Conservation (phyloP, 2,888 invertebrate genomes). For the Drosophila atroscutellata region DNA sequence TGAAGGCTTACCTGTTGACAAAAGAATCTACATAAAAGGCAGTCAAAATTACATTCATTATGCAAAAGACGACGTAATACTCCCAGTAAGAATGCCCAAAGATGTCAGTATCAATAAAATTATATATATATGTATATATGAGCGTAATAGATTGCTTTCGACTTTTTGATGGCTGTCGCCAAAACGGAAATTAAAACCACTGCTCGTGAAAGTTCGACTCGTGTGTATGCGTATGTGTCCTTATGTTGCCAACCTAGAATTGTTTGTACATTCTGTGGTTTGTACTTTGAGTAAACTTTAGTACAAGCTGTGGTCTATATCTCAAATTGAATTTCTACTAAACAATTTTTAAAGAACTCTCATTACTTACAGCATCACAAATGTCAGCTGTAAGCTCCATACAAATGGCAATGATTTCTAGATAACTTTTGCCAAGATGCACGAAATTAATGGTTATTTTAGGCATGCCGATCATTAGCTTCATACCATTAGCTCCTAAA, state of each 20-base stretch:
- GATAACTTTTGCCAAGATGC: neutral
- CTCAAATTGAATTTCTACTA: slow-evolving; percentile 35
- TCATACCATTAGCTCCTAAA: neutral
- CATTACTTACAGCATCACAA: neutral
- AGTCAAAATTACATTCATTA: slow-evolving; percentile 1
- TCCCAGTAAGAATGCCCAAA: neutral
- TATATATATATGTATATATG: no score
- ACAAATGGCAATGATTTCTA: neutral
- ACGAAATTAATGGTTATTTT: neutral
- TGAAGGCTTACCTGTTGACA: slow-evolving; percentile 30
- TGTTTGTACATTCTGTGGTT: slow-evolving; percentile 12
- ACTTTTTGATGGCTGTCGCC: slow-evolving; percentile 41
- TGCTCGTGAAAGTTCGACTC: slow-evolving; percentile 20
- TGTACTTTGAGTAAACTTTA: slow-evolving; percentile 2
- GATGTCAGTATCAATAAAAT: slow-evolving; percentile 10
- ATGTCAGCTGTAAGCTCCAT: neutral
- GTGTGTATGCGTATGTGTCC: slow-evolving; percentile 10
- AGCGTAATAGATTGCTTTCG: slow-evolving; percentile 28
- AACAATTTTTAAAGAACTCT: slow-evolving; percentile 49
- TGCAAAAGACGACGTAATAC: neutral
- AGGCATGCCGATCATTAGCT: neutral
- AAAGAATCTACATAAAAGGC: slow-evolving; percentile 22
- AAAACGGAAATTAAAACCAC: slow-evolving; percentile 68
- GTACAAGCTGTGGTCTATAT: neutral
- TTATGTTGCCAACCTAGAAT: slow-evolving; percentile 2